These are phyloP conservation scores for Lytechinus variegatus DNA, from an alignment of 35 echinoderm and acorn worm genomes.

Conservation along the genomic window DNA sequence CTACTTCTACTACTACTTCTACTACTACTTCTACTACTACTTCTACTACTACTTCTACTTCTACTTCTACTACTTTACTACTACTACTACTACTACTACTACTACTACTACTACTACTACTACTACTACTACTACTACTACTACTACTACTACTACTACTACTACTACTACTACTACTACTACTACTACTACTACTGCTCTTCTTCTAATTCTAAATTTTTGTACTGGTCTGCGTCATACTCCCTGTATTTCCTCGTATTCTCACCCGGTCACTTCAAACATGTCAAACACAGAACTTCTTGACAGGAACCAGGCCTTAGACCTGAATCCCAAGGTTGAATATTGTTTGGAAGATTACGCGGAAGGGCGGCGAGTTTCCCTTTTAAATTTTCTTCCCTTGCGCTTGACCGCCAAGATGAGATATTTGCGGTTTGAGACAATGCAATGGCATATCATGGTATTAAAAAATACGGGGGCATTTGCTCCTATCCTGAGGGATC, in stretches of 20 bases:
- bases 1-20: too few species aligned
- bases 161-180: neutral
- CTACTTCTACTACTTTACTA: too few species aligned
- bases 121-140: too few species aligned
- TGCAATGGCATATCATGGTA: too few species aligned
- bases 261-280: too few species aligned
- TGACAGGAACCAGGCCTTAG: neutral
- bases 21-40: too few species aligned
- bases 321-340: neutral
- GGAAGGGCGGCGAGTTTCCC: neutral
- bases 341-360: neutral
- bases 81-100: too few species aligned
- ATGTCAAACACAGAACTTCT: too few species aligned
- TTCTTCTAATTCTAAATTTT: neutral
- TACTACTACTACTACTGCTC: neutral
- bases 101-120: too few species aligned
- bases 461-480: too few species aligned
- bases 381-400: neutral
- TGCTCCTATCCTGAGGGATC: too few species aligned
- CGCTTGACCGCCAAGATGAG: neutral
- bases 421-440: neutral
- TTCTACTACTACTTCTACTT: too few species aligned
- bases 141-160: neutral
- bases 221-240: neutral
- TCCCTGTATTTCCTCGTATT: neutral